Conservation (phyloP, 2,888 invertebrate genomes). For the Dryobota labecula region DNA sequence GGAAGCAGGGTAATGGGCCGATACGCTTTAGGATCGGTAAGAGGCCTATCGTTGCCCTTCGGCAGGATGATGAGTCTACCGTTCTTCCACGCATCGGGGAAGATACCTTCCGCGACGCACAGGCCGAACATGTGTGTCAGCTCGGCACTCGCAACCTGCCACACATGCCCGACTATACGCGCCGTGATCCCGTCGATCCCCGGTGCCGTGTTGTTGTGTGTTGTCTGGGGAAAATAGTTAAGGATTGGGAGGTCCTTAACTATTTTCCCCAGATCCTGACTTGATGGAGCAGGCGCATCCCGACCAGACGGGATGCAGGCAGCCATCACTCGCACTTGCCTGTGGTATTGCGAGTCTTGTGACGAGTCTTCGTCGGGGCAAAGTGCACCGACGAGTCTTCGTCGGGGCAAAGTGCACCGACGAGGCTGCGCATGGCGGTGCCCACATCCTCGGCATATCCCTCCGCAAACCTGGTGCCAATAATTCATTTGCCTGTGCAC, state of each 20-base stretch:
- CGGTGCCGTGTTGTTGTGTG: constrained; percentile 66
- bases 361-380: constrained; percentile 67
- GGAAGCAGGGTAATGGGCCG: constrained; percentile 68
- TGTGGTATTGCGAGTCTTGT: constrained; percentile 56
- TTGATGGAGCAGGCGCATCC: constrained; percentile 38
- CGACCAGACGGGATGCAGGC: constrained; percentile 51
- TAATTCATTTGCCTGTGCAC: neutral
- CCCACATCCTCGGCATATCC: constrained; percentile 32
- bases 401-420: constrained; percentile 66
- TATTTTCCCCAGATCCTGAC: constrained; percentile 37
- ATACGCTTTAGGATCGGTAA: constrained; percentile 63
- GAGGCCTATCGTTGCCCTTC: constrained; percentile 61
- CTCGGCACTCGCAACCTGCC: constrained; percentile 43
- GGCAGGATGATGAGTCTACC: constrained; percentile 62
- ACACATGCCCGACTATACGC: constrained; percentile 54
- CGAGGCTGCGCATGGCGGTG: constrained; percentile 49
- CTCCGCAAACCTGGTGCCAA: constrained; percentile 35
- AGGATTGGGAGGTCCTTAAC: constrained; percentile 57
- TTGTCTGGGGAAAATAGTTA: too few species aligned
- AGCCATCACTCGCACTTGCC: constrained; percentile 50
- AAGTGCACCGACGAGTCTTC: constrained; percentile 49
- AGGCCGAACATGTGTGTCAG: constrained; percentile 25
- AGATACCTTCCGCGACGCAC: constrained; percentile 61
- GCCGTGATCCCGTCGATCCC: constrained; percentile 67
- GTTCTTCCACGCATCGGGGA: constrained; percentile 65